Base-by-base conservation (phyloP, 2,113 vertebrate genomes). In the Sylvia atricapilla region DNA sequence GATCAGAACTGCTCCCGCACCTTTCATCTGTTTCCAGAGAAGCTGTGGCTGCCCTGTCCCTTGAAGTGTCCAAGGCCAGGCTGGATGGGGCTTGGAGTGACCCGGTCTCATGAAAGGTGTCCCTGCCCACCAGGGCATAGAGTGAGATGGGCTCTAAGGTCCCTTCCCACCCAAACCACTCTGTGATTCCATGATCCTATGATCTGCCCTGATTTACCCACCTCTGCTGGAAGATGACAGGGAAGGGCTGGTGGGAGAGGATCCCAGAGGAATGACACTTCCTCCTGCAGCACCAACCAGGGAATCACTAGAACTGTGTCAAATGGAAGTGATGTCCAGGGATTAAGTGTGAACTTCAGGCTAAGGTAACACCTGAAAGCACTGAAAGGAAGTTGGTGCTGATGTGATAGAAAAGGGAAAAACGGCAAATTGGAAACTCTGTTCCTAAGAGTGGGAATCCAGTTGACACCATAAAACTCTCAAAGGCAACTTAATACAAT, bases 161-260 rank as follows among this genome's bases (percentile, higher is more conserved):
- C 18, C 47, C 8, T 43, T 60, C 31, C 56, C 30, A 43, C 22
- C 17, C 56, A 49, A 56, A 69, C 4, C 63, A 37, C 27, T 19
- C 41, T 43, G 79, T 41, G 72, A 69, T 49, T 76, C 62, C 15
- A 24, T 7, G 5, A 28, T 80, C 66, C 50, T 27, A 17, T 43
- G 14, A 37, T 63, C 47, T 62, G 22, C 35, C 35, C 44, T 3
- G 1, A 30, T 13, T n/a, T 3, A 52, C 50, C 18, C 37, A 3
- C 30, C 23, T 43, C 66, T 69, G 55, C 69, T 67, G 59, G 60
- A 37, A 30, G 28, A n/a, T 1, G 3, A 13, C 44, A 23, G 72
- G 0, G 9, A 44, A 35, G 30, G 16, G 16, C 8, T 0, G 1
- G 7, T 0, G 7, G 47, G 39, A 37, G 20, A 49, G 50, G 59